Evolutionary conservation across 2,888 invertebrate species (phyloP).

Genomic region (Oxystoma pomonae): DNA sequence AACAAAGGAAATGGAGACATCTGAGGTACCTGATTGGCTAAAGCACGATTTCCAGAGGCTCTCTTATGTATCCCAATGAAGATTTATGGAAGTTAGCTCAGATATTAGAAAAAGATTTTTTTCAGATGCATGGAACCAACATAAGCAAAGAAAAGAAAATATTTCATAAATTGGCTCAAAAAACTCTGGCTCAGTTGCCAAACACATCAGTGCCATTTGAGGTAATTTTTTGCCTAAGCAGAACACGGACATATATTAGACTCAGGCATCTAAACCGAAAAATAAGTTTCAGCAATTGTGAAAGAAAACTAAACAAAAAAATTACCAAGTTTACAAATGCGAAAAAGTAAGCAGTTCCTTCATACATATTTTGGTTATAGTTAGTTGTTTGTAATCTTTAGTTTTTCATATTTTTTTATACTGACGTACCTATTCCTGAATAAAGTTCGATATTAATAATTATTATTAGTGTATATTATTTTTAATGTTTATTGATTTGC

Average conservation of each 20-base stretch:
- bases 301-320: neutral
- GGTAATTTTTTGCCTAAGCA: neutral
- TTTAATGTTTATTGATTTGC: no score
- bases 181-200: neutral
- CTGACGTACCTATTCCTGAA: no score
- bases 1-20: neutral
- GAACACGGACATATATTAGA: neutral
- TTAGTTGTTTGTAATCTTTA: no score
- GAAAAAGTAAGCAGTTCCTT: no score
- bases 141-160: neutral
- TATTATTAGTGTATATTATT: no score
- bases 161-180: neutral
- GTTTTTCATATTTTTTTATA: no score
- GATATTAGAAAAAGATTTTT: neutral
- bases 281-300: neutral
- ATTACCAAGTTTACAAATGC: neutral
- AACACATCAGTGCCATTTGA: neutral
- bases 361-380: no score
- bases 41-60: constrained; percentile 11
- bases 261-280: neutral
- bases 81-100: neutral
- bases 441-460: no score
- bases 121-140: neutral
- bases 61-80: neutral
- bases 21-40: no score